phyloP scores from a whole-genome alignment of 2,888 invertebrate genomes.

The Anorthoa munda region DNA sequence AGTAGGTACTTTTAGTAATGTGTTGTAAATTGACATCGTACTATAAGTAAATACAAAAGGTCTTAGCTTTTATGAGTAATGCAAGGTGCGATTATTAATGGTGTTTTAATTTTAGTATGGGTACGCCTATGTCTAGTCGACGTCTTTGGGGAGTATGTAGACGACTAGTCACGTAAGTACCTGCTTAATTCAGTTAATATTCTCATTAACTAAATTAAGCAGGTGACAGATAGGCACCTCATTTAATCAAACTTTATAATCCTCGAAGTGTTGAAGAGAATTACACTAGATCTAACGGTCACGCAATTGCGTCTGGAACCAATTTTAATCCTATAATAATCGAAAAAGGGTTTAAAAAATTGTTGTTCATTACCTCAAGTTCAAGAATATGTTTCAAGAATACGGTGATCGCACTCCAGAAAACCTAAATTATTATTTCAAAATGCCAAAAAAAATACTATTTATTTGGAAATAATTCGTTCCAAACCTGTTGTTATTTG shows the following conservation, averaged over 20 bases:
- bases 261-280: conserved; percentile 5
- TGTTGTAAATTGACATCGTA: too few relatives aligned
- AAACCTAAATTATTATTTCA: background rate
- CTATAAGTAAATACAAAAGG: too few relatives aligned
- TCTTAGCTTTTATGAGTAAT: background rate
- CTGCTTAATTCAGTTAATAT: background rate
- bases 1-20: too few relatives aligned
- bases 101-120: background rate
- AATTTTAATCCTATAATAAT: background rate
- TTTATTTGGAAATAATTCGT: conserved; percentile 20
- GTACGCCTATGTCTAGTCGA: background rate
- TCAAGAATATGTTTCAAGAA: background rate
- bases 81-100: background rate
- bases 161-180: background rate
- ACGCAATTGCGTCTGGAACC: background rate
- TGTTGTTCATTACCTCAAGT: background rate
- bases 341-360: too few relatives aligned
- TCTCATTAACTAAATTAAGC: background rate
- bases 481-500: conserved; percentile 1
- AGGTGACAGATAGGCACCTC: background rate
- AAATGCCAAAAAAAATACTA: background rate
- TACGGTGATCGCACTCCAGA: background rate
- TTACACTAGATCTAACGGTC: background rate
- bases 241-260: conserved; percentile 8
- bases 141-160: background rate